Conservation (phyloP, 2,797 vertebrate species). For the Eupleurogrammus muticus region DNA sequence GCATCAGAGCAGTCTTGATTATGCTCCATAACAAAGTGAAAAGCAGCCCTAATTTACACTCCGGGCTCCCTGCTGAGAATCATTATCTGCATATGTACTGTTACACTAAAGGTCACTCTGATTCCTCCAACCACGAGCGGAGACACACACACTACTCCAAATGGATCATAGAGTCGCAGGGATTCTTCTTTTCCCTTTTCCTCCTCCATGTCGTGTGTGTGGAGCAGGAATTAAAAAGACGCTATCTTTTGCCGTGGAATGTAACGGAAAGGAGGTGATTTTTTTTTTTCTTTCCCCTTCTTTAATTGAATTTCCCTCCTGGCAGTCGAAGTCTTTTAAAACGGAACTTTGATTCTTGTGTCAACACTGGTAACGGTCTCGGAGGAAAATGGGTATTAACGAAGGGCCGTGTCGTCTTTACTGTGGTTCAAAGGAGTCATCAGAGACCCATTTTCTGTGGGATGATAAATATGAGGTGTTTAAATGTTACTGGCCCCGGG, state of each 20-base stretch:
- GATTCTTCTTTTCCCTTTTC: slow-evolving; percentile 60
- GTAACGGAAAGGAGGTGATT: slow-evolving; percentile 34
- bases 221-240: slow-evolving; percentile 52
- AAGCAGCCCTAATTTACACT: slow-evolving; percentile 72
- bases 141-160: slow-evolving; percentile 35
- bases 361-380: slow-evolving; percentile 40
- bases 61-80: slow-evolving; percentile 67
- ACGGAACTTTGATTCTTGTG: slow-evolving; percentile 42
- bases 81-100: slow-evolving; percentile 71
- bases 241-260: slow-evolving; percentile 34
- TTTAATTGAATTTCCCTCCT: slow-evolving; percentile 48
- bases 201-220: slow-evolving; percentile 35
- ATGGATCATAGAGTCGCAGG: slow-evolving; percentile 54
- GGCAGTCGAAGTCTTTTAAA: slow-evolving; percentile 34
- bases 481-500: not conserved
- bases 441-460: slow-evolving; percentile 15
- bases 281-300: not conserved
- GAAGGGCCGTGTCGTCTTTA: not conserved
- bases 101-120: slow-evolving; percentile 77
- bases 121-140: slow-evolving; percentile 59
- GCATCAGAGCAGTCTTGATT: slow-evolving; percentile 72
- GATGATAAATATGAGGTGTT: slow-evolving; percentile 21
- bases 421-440: slow-evolving; percentile 21
- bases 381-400: slow-evolving; percentile 34
- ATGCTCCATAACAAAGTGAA: slow-evolving; percentile 76